These are phyloP conservation scores for Halcyon malimbica DNA, from an alignment of 2,113 vertebrate genomes.

Conservation along the genomic window DNA sequence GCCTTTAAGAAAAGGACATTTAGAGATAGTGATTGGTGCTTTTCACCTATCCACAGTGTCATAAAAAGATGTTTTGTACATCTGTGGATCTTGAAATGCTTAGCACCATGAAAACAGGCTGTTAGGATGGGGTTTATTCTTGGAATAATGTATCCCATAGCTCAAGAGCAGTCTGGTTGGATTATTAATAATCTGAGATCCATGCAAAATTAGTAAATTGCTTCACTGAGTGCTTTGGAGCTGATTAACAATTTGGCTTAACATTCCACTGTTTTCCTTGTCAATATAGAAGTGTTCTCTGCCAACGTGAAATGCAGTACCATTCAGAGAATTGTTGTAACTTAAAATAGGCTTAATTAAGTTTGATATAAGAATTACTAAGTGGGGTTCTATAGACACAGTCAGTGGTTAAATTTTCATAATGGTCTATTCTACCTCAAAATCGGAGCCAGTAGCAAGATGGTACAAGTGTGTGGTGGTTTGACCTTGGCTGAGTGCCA, in stretches of 20 bases:
- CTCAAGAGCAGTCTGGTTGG: background rate
- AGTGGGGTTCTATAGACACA: background rate
- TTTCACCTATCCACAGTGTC: background rate
- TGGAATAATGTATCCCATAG: background rate
- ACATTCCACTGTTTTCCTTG: background rate
- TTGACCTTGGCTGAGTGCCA: no score
- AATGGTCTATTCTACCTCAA: background rate
- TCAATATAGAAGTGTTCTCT: background rate
- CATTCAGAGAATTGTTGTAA: background rate
- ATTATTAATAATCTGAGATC: background rate
- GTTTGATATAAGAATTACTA: background rate
- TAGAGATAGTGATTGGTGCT: background rate
- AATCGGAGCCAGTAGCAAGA: background rate
- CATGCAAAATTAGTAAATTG: background rate
- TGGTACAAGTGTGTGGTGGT: no score
- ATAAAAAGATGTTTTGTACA: rapidly evolving
- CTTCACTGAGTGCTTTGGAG: background rate
- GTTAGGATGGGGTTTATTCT: background rate
- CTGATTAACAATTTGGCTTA: background rate
- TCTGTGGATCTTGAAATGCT: rapidly evolving
- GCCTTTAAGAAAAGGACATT: background rate
- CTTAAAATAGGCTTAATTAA: background rate
- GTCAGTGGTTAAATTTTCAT: background rate
- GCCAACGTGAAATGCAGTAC: background rate
- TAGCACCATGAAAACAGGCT: background rate